These are phyloP conservation scores for Florisuga fusca DNA, from an alignment of 2,797 vertebrate genomes.

Conservation along the genomic window DNA sequence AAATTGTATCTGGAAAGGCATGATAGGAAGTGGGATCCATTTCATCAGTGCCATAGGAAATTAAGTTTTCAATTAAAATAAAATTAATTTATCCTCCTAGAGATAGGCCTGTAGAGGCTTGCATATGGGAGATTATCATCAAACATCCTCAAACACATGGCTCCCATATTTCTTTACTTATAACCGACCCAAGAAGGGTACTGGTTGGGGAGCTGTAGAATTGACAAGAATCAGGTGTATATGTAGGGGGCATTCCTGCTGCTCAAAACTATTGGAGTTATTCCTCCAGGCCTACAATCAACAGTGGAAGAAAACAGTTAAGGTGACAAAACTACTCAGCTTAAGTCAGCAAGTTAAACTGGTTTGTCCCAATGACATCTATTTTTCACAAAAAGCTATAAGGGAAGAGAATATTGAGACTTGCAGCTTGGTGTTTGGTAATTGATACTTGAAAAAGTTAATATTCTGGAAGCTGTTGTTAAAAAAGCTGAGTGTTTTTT, in stretches of 20 bases:
- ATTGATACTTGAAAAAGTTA: neutral
- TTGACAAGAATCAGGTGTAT: neutral
- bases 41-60: conserved; percentile 59
- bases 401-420: neutral
- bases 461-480: neutral
- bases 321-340: neutral
- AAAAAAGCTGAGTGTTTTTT: neutral
- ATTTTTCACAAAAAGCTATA: neutral
- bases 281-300: neutral
- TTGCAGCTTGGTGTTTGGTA: neutral
- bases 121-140: neutral
- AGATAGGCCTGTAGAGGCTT: conserved; percentile 19
- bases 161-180: neutral
- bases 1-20: conserved; percentile 52
- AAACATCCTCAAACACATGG: conserved; percentile 17
- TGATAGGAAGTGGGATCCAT: conserved; percentile 47
- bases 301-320: neutral
- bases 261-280: neutral
- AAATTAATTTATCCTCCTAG: conserved; percentile 50
- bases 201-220: neutral
- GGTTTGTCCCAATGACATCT: neutral
- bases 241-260: neutral
- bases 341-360: neutral
- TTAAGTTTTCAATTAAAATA: conserved; percentile 60
- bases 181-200: neutral